Evolutionary conservation across 2,888 invertebrate species (phyloP).

Genomic region (Lucinisca nassula): DNA sequence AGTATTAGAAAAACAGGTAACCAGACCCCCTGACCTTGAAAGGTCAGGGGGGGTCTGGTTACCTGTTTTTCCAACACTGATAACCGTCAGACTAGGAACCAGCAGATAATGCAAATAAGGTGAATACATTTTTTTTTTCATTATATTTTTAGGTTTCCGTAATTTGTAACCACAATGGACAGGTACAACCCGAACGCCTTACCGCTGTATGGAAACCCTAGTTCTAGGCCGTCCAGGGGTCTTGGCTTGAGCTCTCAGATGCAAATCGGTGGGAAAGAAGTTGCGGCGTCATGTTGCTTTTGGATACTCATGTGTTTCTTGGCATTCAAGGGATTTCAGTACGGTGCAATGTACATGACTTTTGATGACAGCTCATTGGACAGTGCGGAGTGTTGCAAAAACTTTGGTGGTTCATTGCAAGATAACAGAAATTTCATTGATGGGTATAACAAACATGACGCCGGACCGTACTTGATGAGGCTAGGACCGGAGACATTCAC

Average conservation of each 20-base stretch:
- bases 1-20: too few species aligned
- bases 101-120: too few species aligned
- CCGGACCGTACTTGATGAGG: slow-evolving; percentile 77
- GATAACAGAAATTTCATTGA: slow-evolving; percentile 71
- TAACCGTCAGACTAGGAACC: too few species aligned
- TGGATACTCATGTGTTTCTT: slow-evolving; percentile 61
- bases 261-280: slow-evolving; percentile 64
- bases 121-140: too few species aligned
- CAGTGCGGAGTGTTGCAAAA: slow-evolving; percentile 52
- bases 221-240: neutral
- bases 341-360: slow-evolving; percentile 58
- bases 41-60: too few species aligned
- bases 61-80: too few species aligned
- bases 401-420: slow-evolving; percentile 58
- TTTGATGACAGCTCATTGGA: slow-evolving; percentile 62
- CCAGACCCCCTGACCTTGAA: too few species aligned
- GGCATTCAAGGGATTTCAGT: slow-evolving; percentile 63
- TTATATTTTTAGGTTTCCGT: too few species aligned
- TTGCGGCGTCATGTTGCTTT: slow-evolving; percentile 67
- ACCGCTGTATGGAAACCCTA: neutral
- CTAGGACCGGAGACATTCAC: slow-evolving; percentile 71
- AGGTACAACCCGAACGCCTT: neutral
- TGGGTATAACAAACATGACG: slow-evolving; percentile 74
- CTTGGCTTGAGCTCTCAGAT: slow-evolving; percentile 48
- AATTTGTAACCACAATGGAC: neutral